Evolutionary conservation across 2,113 vertebrate species (phyloP).

Genomic region (Microcebus lehilahytsara): DNA sequence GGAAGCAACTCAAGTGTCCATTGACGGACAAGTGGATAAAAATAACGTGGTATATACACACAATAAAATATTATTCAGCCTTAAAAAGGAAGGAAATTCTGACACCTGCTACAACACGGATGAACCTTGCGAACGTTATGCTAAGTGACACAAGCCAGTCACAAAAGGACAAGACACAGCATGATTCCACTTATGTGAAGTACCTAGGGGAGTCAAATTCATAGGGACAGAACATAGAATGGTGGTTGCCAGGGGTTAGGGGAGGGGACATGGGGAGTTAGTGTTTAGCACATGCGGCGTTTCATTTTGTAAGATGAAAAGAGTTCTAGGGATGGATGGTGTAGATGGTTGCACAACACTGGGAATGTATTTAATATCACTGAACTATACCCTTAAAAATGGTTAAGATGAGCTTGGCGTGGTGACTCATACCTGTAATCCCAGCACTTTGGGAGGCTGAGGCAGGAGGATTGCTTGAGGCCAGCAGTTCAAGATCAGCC

Average conservation of each 20-base stretch:
- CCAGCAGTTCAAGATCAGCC: too few relatives aligned
- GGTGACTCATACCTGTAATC: too few relatives aligned
- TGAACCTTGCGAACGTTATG: neutral
- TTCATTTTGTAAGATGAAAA: neutral
- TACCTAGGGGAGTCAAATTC: neutral
- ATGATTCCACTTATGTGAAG: neutral
- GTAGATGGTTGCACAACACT: neutral
- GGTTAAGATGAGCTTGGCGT: neutral
- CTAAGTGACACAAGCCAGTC: neutral
- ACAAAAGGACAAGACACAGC: neutral
- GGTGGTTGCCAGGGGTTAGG: neutral
- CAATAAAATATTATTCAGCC: neutral
- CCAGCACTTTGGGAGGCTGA: too few relatives aligned
- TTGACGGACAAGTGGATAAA: neutral
- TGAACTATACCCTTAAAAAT: neutral
- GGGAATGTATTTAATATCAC: neutral
- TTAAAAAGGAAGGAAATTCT: neutral
- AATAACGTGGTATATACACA: neutral
- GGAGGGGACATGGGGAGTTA: neutral
- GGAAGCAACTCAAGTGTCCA: neutral
- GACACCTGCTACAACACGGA: neutral
- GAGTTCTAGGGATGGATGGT: neutral
- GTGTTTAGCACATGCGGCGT: neutral
- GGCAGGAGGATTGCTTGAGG: too few relatives aligned
- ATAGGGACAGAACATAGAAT: neutral